Conservation (phyloP, 2,888 invertebrate species). For the Boloria euphrosyne region DNA sequence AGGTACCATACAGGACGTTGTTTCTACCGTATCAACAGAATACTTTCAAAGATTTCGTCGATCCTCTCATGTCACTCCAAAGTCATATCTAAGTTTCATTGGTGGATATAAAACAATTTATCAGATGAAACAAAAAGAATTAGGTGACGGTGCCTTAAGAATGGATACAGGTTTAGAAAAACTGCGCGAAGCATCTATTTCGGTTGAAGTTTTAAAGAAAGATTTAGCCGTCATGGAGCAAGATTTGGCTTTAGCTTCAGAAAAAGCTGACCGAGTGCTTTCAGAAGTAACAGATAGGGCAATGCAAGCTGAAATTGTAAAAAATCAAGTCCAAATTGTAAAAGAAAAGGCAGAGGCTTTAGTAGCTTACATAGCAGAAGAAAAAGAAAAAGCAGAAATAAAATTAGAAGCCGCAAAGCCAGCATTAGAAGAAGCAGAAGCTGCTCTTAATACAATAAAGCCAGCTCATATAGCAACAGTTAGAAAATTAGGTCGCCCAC, state of each 20-base stretch:
- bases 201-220: conserved; percentile 94
- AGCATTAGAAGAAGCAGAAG: conserved; percentile 96
- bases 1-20: conserved; percentile 96
- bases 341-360: conserved; percentile 97
- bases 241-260: conserved; percentile 95
- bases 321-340: conserved; percentile 97
- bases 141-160: conserved; percentile 93
- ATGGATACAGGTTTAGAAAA: conserved; percentile 98
- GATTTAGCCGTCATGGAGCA: conserved; percentile 97
- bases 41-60: conserved; percentile 96
- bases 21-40: conserved; percentile 91
- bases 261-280: conserved; percentile 93
- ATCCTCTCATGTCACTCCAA: conserved; percentile 98
- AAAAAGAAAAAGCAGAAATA: conserved; percentile 94
- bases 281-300: conserved; percentile 96
- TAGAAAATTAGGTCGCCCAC: conserved; percentile 95
- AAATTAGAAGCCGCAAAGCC: conserved; percentile 98
- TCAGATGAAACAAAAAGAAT: conserved; percentile 92
- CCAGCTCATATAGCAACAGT: conserved; percentile 98
- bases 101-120: conserved; percentile 98
- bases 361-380: conserved; percentile 92
- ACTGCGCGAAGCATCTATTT: conserved; percentile 96
- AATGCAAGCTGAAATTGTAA: conserved; percentile 96
- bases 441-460: conserved; percentile 97
- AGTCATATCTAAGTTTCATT: conserved; percentile 97